A percentile compares a stretch with the other conserved stretches of the same genome.
These are phyloP conservation scores for Chlamydotis undulata DNA, from an alignment of 2,113 vertebrate genomes.

Conservation along the genomic window DNA sequence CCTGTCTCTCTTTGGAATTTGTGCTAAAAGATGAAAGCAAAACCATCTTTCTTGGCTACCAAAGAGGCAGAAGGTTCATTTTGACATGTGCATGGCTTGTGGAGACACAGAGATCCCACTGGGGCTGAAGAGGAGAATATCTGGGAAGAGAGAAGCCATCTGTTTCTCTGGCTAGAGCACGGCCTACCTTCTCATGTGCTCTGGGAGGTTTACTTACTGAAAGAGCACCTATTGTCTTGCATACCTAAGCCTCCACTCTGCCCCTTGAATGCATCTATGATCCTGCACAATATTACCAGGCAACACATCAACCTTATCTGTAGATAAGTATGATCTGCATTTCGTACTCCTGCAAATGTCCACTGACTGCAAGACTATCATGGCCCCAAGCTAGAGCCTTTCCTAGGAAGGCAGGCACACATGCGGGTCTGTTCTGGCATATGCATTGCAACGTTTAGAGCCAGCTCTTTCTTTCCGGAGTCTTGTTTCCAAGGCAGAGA, in stretches of 20 bases:
- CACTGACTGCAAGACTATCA: not conserved
- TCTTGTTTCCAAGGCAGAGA: not conserved
- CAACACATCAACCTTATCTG: not conserved
- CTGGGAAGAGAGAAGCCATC: slow-evolving; percentile 6
- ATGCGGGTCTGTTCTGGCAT: not conserved
- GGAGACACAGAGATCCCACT: not conserved
- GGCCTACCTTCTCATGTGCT: not conserved
- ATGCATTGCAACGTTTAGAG: not conserved
- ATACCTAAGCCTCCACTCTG: not conserved
- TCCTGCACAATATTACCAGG: not conserved
- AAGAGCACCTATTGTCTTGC: not conserved
- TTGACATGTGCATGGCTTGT: not conserved
- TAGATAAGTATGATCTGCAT: not conserved
- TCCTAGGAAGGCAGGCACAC: not conserved
- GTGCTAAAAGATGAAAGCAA: slow-evolving; percentile 32
- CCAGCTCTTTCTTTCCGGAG: not conserved
- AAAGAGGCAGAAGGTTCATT: slow-evolving; percentile 20
- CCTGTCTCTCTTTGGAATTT: slow-evolving; percentile 22
- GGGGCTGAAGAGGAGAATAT: not conserved
- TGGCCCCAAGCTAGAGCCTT: not conserved
- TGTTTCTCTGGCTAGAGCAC: not conserved
- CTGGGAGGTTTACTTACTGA: not conserved
- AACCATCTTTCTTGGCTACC: not conserved
- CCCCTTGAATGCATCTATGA: not conserved
- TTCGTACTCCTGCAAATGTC: not conserved